Evolutionary conservation across 2,888 invertebrate genomes (phyloP).

Genomic region (Agriopis leucophaearia): DNA sequence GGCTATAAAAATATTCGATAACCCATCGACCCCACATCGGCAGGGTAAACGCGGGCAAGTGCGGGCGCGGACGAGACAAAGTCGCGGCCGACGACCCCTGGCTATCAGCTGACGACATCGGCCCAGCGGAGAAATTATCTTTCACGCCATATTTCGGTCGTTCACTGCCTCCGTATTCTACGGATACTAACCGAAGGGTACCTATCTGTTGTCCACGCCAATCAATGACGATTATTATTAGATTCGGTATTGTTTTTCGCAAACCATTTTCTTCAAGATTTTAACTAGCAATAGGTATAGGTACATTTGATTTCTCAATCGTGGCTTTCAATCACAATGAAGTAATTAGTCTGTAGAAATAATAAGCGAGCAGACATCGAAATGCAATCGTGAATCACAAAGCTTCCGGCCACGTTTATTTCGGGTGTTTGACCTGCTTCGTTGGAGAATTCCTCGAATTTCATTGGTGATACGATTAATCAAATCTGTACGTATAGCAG

Average conservation of each 20-base stretch:
- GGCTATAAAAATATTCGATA: constrained; percentile 72
- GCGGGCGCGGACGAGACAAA: constrained; percentile 79
- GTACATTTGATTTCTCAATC: constrained; percentile 5
- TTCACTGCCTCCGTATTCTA: constrained; percentile 59
- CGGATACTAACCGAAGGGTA: constrained; percentile 46
- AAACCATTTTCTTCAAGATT: not conserved
- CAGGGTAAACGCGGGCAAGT: constrained; percentile 75
- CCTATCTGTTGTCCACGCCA: constrained; percentile 45
- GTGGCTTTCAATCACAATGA: not conserved
- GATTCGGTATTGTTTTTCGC: constrained; percentile 9
- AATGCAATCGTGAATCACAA: constrained; percentile 68
- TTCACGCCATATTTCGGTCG: constrained; percentile 75
- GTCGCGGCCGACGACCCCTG: constrained; percentile 79
- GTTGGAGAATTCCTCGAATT: constrained; percentile 62
- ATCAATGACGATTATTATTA: constrained; percentile 24
- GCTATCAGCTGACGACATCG: constrained; percentile 85
- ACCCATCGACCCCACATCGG: constrained; percentile 71
- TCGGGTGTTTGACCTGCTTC: constrained; percentile 69
- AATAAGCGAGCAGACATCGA: constrained; percentile 51
- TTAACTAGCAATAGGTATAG: not conserved
- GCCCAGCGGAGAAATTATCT: constrained; percentile 76
- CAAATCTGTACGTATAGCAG: constrained; percentile 34
- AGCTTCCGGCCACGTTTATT: constrained; percentile 67
- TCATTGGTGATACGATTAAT: constrained; percentile 56
- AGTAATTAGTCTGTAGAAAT: constrained; percentile 34